Percentiles rank a stretch among this genome's conserved stretches.
phyloP scores from a whole-genome alignment of 2,797 vertebrate genomes.

The Anolis apletophallus region DNA sequence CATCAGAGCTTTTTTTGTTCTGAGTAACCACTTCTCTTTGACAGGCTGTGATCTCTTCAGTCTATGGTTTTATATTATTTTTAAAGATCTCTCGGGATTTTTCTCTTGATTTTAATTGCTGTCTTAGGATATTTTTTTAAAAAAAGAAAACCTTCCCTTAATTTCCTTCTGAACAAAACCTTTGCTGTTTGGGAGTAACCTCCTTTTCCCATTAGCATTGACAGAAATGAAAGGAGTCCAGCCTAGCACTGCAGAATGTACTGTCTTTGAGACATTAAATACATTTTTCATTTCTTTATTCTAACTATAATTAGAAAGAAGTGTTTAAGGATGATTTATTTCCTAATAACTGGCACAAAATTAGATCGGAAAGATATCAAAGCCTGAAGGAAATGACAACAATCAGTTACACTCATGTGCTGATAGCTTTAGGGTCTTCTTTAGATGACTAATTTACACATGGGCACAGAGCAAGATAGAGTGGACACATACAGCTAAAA shows the following conservation, averaged over 20 bases:
- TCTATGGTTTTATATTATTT: background rate
- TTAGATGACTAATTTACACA: conserved; percentile 51
- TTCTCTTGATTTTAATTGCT: background rate
- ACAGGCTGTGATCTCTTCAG: background rate
- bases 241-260: background rate
- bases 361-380: conserved; percentile 39
- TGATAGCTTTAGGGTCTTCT: conserved; percentile 42
- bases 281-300: conserved; percentile 10
- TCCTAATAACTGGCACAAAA: conserved; percentile 2
- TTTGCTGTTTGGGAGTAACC: background rate
- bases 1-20: too few relatives aligned
- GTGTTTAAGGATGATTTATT: conserved; percentile 22
- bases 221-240: conserved; percentile 27
- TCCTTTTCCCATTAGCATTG: background rate
- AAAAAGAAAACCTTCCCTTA: background rate
- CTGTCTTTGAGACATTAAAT: background rate
- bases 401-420: background rate
- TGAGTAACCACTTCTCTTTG: background rate
- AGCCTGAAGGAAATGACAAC: conserved; percentile 1
- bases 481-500: conserved; percentile 45
- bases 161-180: conserved; percentile 3
- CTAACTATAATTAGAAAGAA: background rate
- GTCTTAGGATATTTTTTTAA: background rate
- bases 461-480: background rate
- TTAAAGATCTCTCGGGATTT: background rate